Conservation (phyloP, 2,797 vertebrate species). For the Periparus ater region DNA sequence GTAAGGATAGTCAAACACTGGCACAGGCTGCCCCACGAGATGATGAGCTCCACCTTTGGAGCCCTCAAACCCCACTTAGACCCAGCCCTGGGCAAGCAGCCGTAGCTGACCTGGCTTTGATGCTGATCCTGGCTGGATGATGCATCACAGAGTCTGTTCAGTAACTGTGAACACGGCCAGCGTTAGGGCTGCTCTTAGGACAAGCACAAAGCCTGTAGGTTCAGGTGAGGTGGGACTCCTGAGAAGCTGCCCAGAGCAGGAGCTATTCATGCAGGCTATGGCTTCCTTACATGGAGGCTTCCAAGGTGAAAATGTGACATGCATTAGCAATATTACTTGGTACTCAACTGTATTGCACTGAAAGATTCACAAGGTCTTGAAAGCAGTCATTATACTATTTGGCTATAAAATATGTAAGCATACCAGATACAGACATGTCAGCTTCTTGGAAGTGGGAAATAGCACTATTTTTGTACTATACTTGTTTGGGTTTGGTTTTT, state of each 20-base stretch:
- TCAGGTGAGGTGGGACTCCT: background rate
- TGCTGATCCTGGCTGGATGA: too few relatives aligned
- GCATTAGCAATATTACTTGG: background rate
- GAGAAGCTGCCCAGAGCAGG: background rate
- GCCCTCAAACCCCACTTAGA: background rate
- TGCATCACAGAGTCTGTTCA: accelerated
- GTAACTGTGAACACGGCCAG: background rate
- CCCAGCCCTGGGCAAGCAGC: background rate
- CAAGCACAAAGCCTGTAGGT: background rate
- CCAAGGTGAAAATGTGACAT: background rate
- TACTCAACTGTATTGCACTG: background rate
- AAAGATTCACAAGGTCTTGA: background rate
- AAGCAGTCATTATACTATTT: background rate
- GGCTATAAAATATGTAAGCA: background rate
- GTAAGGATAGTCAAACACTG: background rate
- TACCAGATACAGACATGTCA: background rate
- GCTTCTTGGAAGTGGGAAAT: background rate
- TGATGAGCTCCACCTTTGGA: background rate
- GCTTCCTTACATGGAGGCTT: background rate
- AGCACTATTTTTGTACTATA: background rate
- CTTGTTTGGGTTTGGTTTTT: background rate
- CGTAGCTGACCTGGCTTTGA: background rate
- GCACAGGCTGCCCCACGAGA: background rate
- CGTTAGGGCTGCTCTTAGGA: background rate
- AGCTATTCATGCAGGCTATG: background rate